phyloP scores from a whole-genome alignment of 2,113 vertebrate species.

The Bettongia penicillata region DNA sequence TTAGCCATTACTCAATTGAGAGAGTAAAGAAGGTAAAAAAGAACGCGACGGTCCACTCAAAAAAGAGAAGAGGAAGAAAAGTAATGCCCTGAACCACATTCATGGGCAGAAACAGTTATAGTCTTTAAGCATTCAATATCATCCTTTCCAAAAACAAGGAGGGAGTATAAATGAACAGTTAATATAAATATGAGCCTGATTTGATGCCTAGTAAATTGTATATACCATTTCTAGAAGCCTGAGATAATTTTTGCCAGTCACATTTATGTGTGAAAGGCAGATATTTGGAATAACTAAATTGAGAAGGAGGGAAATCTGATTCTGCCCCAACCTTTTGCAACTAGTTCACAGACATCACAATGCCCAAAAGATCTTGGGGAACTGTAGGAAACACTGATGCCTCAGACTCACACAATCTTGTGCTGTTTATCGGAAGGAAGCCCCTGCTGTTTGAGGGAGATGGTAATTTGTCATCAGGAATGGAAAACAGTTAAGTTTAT shows the following conservation, averaged over 20 bases:
- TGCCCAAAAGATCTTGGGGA: neutral
- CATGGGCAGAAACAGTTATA: neutral
- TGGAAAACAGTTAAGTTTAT: neutral
- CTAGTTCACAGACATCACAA: neutral
- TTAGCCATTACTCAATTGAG: neutral
- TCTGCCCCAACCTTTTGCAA: neutral
- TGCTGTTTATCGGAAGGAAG: neutral
- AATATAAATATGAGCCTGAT: neutral
- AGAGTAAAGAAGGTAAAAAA: neutral
- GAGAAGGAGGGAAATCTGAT: neutral
- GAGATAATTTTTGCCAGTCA: neutral
- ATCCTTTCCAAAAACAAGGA: neutral
- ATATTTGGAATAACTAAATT: neutral
- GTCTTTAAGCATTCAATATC: neutral
- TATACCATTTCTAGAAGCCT: neutral
- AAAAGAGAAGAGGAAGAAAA: neutral
- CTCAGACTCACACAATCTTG: neutral
- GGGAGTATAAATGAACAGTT: neutral
- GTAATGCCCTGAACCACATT: neutral
- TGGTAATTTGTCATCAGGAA: neutral
- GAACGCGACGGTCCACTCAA: neutral
- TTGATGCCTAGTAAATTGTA: neutral
- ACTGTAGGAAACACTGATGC: neutral
- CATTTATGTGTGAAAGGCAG: neutral
- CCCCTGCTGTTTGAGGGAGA: neutral